Percentiles rank a stretch among this genome's conserved stretches.
Evolutionary conservation across 1,140 invertebrate genomes (phyloP).

Genomic region (Scaptodrosophila lebanonensis): DNA sequence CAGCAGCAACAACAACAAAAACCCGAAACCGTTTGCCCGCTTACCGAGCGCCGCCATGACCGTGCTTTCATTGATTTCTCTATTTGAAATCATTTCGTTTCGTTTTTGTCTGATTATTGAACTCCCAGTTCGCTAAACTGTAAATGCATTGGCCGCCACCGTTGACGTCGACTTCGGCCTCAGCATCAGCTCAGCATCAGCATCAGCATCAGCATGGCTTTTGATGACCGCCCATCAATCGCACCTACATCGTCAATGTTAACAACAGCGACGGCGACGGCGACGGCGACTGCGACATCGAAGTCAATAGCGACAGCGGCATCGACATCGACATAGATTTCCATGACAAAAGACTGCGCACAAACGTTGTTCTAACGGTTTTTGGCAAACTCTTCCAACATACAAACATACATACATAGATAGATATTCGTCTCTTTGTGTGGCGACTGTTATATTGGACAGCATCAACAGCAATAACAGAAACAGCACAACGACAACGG

Average conservation of each 20-base stretch:
- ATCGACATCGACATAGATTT: too few relatives aligned
- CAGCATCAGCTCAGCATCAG: too few relatives aligned
- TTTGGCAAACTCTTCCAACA: slow-evolving; percentile 34
- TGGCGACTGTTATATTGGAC: background rate
- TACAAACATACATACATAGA: too few relatives aligned
- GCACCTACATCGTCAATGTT: slow-evolving; percentile 23
- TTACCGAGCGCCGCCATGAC: slow-evolving; percentile 2
- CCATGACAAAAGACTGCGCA: slow-evolving; percentile 37
- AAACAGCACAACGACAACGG: too few relatives aligned
- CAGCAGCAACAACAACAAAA: slow-evolving; percentile 10
- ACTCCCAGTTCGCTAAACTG: slow-evolving; percentile 41
- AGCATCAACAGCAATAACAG: too few relatives aligned
- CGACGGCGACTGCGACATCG: too few relatives aligned
- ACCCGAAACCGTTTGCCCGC: slow-evolving; percentile 58
- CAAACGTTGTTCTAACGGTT: slow-evolving; percentile 60
- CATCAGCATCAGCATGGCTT: too few relatives aligned
- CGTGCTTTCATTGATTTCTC: slow-evolving; percentile 70
- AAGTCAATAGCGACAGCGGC: too few relatives aligned
- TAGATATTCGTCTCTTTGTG: background rate
- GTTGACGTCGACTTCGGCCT: too few relatives aligned
- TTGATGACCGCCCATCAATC: slow-evolving; percentile 3
- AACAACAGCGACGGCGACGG: too few relatives aligned
- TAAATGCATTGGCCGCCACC: slow-evolving; percentile 22
- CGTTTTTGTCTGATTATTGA: slow-evolving; percentile 67
- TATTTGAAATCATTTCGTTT: slow-evolving; percentile 68